Percentiles rank a stretch among this genome's conserved stretches.
phyloP scores from a whole-genome alignment of 1,140 invertebrate species.

The Drosophila asahinai region DNA sequence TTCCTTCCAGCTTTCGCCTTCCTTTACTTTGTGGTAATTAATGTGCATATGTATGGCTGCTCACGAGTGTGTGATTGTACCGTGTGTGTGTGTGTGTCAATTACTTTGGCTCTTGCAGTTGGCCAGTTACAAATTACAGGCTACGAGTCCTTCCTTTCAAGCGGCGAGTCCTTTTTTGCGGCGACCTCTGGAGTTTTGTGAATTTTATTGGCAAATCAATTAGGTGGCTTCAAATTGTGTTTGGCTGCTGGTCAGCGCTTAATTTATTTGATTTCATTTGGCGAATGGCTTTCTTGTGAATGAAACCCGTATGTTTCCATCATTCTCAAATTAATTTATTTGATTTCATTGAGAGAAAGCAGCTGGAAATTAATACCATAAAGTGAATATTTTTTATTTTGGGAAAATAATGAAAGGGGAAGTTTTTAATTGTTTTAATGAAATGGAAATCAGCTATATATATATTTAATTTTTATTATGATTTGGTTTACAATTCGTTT shows the following conservation, averaged over 20 bases:
- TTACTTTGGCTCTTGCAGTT: constrained; percentile 70
- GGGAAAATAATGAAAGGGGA: neutral
- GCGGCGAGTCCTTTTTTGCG: constrained; percentile 32
- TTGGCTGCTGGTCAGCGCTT: constrained; percentile 39
- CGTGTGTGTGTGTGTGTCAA: constrained; percentile 51
- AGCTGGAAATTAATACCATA: neutral
- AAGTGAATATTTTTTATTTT: neutral
- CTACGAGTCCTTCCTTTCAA: constrained; percentile 29
- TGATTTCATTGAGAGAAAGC: constrained; percentile 42
- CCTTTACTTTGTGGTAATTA: constrained; percentile 69
- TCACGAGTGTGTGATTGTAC: constrained; percentile 9
- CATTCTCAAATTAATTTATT: constrained; percentile 32
- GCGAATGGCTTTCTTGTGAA: constrained; percentile 4
- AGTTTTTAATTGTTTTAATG: neutral
- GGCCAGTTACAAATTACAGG: constrained; percentile 77
- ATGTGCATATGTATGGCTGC: constrained; percentile 48
- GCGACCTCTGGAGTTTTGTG: constrained; percentile 22
- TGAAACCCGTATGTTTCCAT: neutral
- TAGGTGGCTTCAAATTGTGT: constrained; percentile 60
- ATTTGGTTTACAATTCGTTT: neutral
- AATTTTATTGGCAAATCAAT: constrained; percentile 78
- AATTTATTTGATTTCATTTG: constrained; percentile 68
- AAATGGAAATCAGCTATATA: neutral
- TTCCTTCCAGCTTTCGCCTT: constrained; percentile 28
- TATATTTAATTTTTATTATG: neutral